Conservation (phyloP, 1,140 invertebrate genomes). For the Tetragonula clypearis region DNA sequence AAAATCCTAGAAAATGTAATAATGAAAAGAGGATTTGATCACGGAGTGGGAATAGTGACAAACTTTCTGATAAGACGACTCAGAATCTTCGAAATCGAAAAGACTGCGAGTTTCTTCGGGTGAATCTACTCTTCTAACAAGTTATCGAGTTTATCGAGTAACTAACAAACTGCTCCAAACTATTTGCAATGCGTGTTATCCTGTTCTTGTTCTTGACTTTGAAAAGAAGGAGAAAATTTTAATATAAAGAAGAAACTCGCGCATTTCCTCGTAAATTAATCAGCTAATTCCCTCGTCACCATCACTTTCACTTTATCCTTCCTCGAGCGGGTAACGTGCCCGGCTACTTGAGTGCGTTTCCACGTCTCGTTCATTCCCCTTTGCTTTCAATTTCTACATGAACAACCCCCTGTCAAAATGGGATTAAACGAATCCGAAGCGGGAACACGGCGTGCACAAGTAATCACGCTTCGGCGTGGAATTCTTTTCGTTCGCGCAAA, state of each 20-base stretch:
- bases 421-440: fast-evolving
- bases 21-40: no score
- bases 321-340: not conserved
- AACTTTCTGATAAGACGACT: no score
- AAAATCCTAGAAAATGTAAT: no score
- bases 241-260: not conserved
- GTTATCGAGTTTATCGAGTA: not conserved
- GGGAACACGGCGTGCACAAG: no score
- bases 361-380: not conserved
- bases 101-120: no score
- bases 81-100: no score
- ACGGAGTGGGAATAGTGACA: no score
- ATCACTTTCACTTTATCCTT: not conserved
- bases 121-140: no score
- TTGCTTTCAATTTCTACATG: not conserved
- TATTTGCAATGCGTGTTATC: not conserved
- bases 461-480: no score
- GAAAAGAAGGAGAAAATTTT: no score
- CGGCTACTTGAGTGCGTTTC: not conserved
- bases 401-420: not conserved
- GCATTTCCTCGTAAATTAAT: not conserved
- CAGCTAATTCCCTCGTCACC: not conserved
- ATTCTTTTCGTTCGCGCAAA: no score
- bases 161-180: not conserved
- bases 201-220: not conserved